Evolutionary conservation across 1,140 invertebrate species (phyloP).

Genomic region (Holcopasites calliopsidis): DNA sequence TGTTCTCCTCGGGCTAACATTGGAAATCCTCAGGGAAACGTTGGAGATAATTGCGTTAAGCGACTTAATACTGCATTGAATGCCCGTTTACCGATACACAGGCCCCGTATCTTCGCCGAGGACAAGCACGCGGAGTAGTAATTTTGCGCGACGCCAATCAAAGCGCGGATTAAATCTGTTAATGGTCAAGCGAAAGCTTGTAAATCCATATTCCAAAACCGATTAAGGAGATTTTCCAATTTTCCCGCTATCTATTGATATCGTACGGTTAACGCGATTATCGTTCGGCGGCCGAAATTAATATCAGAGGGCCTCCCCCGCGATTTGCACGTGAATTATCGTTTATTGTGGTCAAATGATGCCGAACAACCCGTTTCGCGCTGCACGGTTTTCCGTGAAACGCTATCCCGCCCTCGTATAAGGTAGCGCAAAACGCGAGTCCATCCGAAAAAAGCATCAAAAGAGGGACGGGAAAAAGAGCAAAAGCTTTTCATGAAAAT

Average conservation of each 20-base stretch:
- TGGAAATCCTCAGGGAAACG: constrained; percentile 24
- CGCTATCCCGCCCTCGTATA: constrained; percentile 13
- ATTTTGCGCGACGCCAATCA: constrained; percentile 44
- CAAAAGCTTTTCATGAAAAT: no score
- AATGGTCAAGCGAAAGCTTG: constrained; percentile 53
- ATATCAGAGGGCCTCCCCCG: constrained; percentile 62
- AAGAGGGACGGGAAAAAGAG: no score
- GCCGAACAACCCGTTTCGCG: constrained; percentile 27
- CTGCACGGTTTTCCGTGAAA: constrained; percentile 43
- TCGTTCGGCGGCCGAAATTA: constrained; percentile 55
- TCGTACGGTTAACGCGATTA: constrained; percentile 60
- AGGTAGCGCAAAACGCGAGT: constrained; percentile 4
- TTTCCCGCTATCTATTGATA: constrained; percentile 61
- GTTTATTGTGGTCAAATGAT: constrained; percentile 62
- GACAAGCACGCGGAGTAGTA: constrained; percentile 40
- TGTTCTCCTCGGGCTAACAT: neutral
- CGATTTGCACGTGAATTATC: constrained; percentile 65
- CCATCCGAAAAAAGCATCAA: no score
- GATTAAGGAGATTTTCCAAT: constrained; percentile 57
- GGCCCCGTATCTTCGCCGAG: constrained; percentile 33
- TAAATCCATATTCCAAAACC: constrained; percentile 57
- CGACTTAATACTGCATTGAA: constrained; percentile 29
- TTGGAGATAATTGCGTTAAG: constrained; percentile 26
- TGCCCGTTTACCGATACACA: constrained; percentile 19
- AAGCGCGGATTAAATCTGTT: constrained; percentile 60